Percentiles rank a stretch among this genome's conserved stretches.
Evolutionary conservation across 1,140 invertebrate species (phyloP).

Genomic region (Argopecten irradians): DNA sequence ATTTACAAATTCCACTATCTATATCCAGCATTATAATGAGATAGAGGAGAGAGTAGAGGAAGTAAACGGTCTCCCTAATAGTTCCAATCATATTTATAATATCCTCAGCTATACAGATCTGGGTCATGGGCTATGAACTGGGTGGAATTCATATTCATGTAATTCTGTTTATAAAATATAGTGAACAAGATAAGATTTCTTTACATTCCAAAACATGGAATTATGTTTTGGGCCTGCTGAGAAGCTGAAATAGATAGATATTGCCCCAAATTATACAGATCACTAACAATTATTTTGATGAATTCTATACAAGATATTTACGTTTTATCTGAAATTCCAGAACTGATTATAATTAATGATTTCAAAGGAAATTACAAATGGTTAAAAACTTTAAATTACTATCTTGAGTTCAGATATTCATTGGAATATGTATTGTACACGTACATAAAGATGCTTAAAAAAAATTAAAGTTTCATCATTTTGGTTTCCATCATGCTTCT

Average conservation of each 20-base stretch:
- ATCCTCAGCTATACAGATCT: background rate
- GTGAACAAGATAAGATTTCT: background rate
- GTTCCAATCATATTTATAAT: conserved; percentile 11
- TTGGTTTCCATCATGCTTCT: background rate
- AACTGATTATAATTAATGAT: background rate
- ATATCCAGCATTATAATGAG: background rate
- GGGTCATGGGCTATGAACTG: background rate
- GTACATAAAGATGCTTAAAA: background rate
- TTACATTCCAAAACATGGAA: background rate
- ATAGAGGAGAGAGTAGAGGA: background rate
- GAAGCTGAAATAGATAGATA: background rate
- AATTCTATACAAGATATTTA: background rate
- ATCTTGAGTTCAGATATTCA: background rate
- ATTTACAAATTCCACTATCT: conserved; percentile 12
- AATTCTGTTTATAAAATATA: conserved; percentile 9
- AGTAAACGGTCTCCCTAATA: background rate
- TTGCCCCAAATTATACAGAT: background rate
- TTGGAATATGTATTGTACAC: background rate
- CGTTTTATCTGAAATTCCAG: background rate
- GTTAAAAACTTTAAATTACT: background rate
- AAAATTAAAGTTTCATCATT: background rate
- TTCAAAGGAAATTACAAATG: background rate
- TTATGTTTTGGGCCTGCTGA: background rate
- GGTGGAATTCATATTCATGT: background rate
- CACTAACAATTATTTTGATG: background rate